Conservation (phyloP, 2,113 vertebrate genomes). For the Mirounga angustirostris region DNA sequence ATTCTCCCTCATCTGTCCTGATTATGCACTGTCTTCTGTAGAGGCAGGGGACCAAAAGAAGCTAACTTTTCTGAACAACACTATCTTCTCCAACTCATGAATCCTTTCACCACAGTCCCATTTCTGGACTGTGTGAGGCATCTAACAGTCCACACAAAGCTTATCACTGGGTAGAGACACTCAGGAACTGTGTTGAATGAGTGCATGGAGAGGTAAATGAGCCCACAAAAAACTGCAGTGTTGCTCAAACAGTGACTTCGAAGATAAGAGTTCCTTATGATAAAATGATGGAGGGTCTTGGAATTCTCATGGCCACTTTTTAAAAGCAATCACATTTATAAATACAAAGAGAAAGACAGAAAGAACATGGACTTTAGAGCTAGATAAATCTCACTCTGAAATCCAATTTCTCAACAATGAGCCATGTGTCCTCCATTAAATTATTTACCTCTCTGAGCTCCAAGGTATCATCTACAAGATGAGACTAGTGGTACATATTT, state of each 20-base stretch:
- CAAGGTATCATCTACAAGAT: neutral
- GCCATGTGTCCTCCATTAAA: neutral
- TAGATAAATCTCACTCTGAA: neutral
- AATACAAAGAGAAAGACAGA: neutral
- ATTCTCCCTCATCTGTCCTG: neutral
- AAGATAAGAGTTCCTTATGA: neutral
- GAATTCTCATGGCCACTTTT: neutral
- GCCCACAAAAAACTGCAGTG: neutral
- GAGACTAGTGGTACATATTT: neutral
- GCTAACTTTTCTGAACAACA: neutral
- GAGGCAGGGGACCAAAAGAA: neutral
- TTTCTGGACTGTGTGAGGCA: neutral
- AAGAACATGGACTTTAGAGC: neutral
- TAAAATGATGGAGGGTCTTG: neutral
- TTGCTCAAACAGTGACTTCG: neutral
- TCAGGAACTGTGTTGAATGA: neutral
- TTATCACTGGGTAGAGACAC: neutral
- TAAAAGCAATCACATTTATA: neutral
- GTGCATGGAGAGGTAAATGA: accelerated
- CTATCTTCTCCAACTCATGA: neutral
- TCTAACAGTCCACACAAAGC: neutral
- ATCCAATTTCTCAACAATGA: neutral
- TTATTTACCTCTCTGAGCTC: neutral
- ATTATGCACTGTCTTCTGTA: neutral
- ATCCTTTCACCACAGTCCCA: neutral